A percentile compares a stretch with the other conserved stretches of the same genome.
Evolutionary conservation across 1,140 invertebrate genomes (phyloP).

Genomic region (Lepidurus packardi): DNA sequence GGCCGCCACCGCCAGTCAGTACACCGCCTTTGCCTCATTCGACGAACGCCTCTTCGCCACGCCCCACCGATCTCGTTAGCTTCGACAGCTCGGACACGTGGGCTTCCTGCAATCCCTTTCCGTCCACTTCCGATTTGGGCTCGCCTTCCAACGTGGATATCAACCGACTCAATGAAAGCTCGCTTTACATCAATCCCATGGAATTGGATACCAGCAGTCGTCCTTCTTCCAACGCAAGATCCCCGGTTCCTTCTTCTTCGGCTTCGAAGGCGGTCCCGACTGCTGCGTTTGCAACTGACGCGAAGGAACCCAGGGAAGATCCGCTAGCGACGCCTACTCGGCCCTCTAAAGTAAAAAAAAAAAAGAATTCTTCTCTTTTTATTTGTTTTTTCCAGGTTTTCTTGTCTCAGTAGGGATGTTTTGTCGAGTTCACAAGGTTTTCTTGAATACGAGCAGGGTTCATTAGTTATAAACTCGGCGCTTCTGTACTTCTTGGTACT

Average conservation of each 20-base stretch:
- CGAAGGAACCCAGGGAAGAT: conserved; percentile 27
- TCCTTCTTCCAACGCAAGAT: conserved; percentile 37
- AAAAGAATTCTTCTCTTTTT: no score
- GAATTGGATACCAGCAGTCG: conserved; percentile 46
- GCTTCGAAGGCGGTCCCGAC: conserved; percentile 30
- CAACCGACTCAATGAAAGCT: conserved; percentile 44
- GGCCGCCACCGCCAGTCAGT: not conserved
- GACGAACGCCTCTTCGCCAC: conserved; percentile 42
- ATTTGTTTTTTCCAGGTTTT: no score
- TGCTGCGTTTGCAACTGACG: conserved; percentile 35
- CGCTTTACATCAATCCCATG: conserved; percentile 82
- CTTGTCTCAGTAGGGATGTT: no score
- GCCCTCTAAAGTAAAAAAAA: not conserved
- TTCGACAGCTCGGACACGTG: conserved; percentile 78
- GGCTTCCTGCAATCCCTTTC: conserved; percentile 91
- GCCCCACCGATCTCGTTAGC: conserved; percentile 58
- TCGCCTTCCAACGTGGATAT: conserved; percentile 36
- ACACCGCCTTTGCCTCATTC: conserved; percentile 41
- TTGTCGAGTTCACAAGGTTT: not conserved
- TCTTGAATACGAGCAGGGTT: not conserved
- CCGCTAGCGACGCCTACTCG: not conserved
- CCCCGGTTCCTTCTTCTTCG: conserved; percentile 38
- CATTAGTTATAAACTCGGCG: not conserved
- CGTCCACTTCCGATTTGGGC: conserved; percentile 55
- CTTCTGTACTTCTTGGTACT: conserved; percentile 32